These are phyloP conservation scores for Chrysolina oricalcia DNA, from an alignment of 2,888 invertebrate species.

Conservation along the genomic window DNA sequence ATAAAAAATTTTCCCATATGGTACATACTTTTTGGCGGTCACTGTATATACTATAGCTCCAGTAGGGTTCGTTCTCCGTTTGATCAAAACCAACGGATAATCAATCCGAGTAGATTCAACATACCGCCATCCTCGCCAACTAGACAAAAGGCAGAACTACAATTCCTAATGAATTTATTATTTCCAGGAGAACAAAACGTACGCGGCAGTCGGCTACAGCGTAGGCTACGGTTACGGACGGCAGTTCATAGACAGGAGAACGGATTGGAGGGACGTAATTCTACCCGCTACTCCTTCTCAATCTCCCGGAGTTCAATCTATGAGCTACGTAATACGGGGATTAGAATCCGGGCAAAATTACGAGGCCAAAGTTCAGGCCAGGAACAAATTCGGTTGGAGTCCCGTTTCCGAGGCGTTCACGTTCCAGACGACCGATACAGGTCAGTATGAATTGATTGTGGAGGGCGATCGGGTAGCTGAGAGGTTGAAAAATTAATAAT, in stretches of 20 bases:
- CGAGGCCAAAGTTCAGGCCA: conserved; percentile 79
- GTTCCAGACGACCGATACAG: conserved; percentile 78
- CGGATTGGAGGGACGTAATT: conserved; percentile 77
- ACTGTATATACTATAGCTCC: too few relatives aligned
- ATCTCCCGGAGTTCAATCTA: conserved; percentile 75
- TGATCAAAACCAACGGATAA: too few relatives aligned
- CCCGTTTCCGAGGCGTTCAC: conserved; percentile 77
- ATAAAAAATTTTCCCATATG: too few relatives aligned
- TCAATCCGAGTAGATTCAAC: too few relatives aligned
- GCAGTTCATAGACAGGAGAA: conserved; percentile 69
- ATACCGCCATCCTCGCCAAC: too few relatives aligned
- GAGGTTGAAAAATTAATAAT: background rate
- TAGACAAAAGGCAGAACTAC: background rate
- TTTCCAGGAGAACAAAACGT: conserved; percentile 68
- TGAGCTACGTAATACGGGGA: conserved; percentile 79
- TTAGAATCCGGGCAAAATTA: conserved; percentile 79
- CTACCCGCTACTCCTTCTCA: conserved; percentile 72
- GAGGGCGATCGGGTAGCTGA: background rate
- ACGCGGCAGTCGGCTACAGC: conserved; percentile 63
- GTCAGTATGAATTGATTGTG: conserved; percentile 69
- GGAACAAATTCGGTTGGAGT: conserved; percentile 81
- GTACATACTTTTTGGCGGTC: too few relatives aligned
- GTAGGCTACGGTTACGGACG: conserved; percentile 65
- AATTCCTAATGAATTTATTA: conserved; percentile 18
- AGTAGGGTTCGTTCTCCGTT: too few relatives aligned